Evolutionary conservation across 2,888 invertebrate genomes (phyloP).

Genomic region (Euspilapteryx auroguttella): DNA sequence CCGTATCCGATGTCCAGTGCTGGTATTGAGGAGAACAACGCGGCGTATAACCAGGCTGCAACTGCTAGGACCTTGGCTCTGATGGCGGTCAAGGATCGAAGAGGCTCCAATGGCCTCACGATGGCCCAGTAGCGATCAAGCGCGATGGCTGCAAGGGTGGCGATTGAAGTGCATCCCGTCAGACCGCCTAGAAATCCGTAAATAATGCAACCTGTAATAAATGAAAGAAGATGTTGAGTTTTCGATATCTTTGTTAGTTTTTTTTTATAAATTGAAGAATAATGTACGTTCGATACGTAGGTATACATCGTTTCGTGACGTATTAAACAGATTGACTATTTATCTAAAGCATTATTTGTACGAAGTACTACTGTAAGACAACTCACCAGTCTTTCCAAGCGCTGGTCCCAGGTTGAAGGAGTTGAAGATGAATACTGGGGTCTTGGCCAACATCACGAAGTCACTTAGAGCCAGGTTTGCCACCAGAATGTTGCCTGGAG

Average conservation of each 20-base stretch:
- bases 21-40: conserved; percentile 70
- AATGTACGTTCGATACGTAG: no score
- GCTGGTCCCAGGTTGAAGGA: conserved; percentile 73
- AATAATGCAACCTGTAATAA: conserved; percentile 66
- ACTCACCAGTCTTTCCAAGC: conserved; percentile 70
- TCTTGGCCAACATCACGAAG: conserved; percentile 70
- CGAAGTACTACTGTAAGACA: no score
- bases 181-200: conserved; percentile 82
- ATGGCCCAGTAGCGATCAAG: conserved; percentile 83
- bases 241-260: no score
- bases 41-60: conserved; percentile 74
- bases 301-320: no score
- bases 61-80: conserved; percentile 65
- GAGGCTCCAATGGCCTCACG: conserved; percentile 73
- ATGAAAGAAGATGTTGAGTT: no score
- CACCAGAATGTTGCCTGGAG: conserved; percentile 74
- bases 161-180: conserved; percentile 80
- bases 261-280: no score
- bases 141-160: conserved; percentile 78
- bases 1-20: conserved; percentile 71
- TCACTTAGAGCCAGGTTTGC: conserved; percentile 78
- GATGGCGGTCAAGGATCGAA: conserved; percentile 62
- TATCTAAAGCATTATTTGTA: no score
- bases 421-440: conserved; percentile 75
- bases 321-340: no score